These are phyloP conservation scores for Tolmerus cingulatus DNA, from an alignment of 2,888 invertebrate species.

Conservation along the genomic window DNA sequence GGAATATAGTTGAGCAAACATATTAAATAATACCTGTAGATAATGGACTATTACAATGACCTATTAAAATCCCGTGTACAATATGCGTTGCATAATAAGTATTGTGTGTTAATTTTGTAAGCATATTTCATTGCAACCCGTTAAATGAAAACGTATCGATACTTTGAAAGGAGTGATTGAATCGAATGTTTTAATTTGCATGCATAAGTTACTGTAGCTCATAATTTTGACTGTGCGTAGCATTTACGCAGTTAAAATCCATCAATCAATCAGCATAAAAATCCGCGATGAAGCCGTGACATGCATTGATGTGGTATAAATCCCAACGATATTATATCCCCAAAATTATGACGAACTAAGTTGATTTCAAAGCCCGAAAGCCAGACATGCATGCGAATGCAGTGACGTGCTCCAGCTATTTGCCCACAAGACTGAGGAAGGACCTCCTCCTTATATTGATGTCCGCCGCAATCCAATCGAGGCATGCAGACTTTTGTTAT, in stretches of 20 bases:
- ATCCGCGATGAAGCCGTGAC: neutral
- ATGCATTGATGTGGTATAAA: neutral
- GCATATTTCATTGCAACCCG: neutral
- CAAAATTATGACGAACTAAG: neutral
- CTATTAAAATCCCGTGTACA: too few relatives aligned
- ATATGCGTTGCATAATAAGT: too few relatives aligned
- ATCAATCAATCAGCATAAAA: neutral
- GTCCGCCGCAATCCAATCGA: constrained; percentile 22
- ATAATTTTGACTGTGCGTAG: neutral
- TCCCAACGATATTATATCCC: neutral
- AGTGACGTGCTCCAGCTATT: neutral
- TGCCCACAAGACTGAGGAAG: neutral
- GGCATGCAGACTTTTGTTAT: constrained; percentile 33
- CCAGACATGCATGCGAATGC: neutral
- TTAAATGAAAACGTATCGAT: neutral
- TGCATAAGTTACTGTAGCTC: neutral
- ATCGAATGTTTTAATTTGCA: neutral
- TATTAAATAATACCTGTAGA: too few relatives aligned
- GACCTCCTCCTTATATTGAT: constrained; percentile 3
- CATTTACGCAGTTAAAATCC: neutral
- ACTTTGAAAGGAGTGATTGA: neutral
- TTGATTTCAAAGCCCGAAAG: neutral
- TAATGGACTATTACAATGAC: too few relatives aligned
- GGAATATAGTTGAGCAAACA: too few relatives aligned
- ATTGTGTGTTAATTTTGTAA: too few relatives aligned